A percentile compares a stretch with the other conserved stretches of the same genome.
Conservation (phyloP, 2,888 invertebrate genomes). For the Chrysolina americana region DNA sequence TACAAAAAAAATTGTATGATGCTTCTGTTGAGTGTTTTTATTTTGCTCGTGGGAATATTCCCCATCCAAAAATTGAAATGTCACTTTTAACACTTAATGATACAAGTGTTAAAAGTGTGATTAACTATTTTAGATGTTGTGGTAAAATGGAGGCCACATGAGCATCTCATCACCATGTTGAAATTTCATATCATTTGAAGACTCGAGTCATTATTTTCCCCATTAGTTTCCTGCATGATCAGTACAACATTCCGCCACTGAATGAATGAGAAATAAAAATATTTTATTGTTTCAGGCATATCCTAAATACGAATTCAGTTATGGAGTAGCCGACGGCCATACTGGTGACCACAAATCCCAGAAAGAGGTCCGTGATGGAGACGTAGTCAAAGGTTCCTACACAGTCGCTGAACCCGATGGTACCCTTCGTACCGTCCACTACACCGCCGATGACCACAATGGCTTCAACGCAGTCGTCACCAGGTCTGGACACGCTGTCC, state of each 20-base stretch:
- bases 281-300: conserved; percentile 65
- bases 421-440: conserved; percentile 73
- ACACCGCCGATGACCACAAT: conserved; percentile 79
- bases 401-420: conserved; percentile 70
- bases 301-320: conserved; percentile 78
- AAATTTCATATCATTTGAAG: too few species aligned
- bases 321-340: conserved; percentile 76
- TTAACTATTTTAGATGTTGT: too few species aligned
- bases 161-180: too few species aligned
- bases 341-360: conserved; percentile 73
- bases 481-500: conserved; percentile 68
- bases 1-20: too few species aligned
- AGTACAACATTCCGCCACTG: background rate
- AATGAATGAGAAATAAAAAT: background rate
- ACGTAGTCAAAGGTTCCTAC: conserved; percentile 76
- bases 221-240: too few species aligned
- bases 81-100: too few species aligned
- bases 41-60: too few species aligned
- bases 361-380: conserved; percentile 72
- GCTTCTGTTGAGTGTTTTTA: too few species aligned
- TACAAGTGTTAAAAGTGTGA: too few species aligned
- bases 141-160: too few species aligned
- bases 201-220: too few species aligned
- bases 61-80: too few species aligned
- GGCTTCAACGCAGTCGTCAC: conserved; percentile 82